Conservation (phyloP, 2,888 invertebrate genomes). For the Rotaria sp. region DNA sequence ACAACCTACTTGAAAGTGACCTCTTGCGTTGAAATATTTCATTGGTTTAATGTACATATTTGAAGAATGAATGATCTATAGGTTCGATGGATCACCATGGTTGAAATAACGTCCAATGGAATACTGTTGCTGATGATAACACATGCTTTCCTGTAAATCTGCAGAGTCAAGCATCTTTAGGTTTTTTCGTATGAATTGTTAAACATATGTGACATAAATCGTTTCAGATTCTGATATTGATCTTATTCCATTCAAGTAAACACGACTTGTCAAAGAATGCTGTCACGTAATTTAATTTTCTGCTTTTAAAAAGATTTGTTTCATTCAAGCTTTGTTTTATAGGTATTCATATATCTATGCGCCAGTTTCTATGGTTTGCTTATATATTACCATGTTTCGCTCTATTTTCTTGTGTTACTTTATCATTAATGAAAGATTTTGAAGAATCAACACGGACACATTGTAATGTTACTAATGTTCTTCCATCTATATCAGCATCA, state of each 20-base stretch:
- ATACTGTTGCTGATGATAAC: no score
- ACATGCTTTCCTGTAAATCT: no score
- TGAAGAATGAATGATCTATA: no score
- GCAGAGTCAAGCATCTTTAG: no score
- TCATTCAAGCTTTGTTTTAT: not conserved
- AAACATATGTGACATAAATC: not conserved
- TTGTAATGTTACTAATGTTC: conserved; percentile 33
- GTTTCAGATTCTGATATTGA: not conserved
- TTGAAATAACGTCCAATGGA: no score
- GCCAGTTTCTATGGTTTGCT: conserved; percentile 31
- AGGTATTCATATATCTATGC: not conserved
- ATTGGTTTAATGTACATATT: no score
- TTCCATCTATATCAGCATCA: conserved; percentile 36
- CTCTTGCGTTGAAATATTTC: no score
- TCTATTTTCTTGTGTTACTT: conserved; percentile 27
- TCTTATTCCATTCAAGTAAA: not conserved
- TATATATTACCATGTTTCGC: conserved; percentile 32
- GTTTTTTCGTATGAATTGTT: no score
- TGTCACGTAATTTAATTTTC: not conserved
- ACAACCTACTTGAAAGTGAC: no score
- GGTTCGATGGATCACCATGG: no score
- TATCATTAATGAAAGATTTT: conserved; percentile 37
- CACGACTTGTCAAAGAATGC: not conserved
- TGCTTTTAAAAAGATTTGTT: not conserved
- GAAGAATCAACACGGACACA: conserved; percentile 31